Percentiles rank a stretch among this genome's conserved stretches.
phyloP scores from a whole-genome alignment of 1,140 invertebrate species.

The Tribolium castaneum region DNA sequence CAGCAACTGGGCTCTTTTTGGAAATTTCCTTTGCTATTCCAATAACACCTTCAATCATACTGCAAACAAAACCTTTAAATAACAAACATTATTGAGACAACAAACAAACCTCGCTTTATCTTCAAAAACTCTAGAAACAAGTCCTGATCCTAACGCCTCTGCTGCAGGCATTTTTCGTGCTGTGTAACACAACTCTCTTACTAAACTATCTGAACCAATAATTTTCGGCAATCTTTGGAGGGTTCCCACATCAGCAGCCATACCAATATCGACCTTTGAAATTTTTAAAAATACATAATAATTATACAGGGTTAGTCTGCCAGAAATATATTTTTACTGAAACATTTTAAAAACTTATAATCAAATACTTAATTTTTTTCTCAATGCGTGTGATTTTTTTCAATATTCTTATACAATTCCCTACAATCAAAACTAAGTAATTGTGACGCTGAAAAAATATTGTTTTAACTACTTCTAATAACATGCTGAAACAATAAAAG shows the following conservation, averaged over 20 bases:
- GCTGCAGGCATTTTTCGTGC: constrained; percentile 82
- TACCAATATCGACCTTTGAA: constrained; percentile 74
- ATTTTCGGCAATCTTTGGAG: constrained; percentile 95
- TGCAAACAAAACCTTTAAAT: constrained; percentile 59
- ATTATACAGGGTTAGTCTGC: too few relatives aligned
- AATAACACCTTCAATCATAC: constrained; percentile 77
- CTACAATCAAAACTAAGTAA: too few relatives aligned
- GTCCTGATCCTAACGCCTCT: constrained; percentile 82
- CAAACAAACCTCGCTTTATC: constrained; percentile 73
- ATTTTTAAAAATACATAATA: neutral
- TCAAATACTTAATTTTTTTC: too few relatives aligned
- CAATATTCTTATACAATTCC: too few relatives aligned
- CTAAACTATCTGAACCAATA: constrained; percentile 88
- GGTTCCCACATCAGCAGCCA: constrained; percentile 95
- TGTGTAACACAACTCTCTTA: constrained; percentile 89
- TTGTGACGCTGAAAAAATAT: too few relatives aligned
- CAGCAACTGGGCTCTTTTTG: constrained; percentile 92
- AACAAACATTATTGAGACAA: neutral
- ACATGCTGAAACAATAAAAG: too few relatives aligned
- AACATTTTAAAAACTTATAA: too few relatives aligned
- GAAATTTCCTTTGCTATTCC: constrained; percentile 84
- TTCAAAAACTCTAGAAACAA: constrained; percentile 81
- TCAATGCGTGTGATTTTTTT: too few relatives aligned
- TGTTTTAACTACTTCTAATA: too few relatives aligned
- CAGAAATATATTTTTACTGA: too few relatives aligned